A percentile compares a stretch with the other conserved stretches of the same genome.
These are phyloP conservation scores for Sander vitreus DNA, from an alignment of 2,113 vertebrate genomes.

Conservation along the genomic window DNA sequence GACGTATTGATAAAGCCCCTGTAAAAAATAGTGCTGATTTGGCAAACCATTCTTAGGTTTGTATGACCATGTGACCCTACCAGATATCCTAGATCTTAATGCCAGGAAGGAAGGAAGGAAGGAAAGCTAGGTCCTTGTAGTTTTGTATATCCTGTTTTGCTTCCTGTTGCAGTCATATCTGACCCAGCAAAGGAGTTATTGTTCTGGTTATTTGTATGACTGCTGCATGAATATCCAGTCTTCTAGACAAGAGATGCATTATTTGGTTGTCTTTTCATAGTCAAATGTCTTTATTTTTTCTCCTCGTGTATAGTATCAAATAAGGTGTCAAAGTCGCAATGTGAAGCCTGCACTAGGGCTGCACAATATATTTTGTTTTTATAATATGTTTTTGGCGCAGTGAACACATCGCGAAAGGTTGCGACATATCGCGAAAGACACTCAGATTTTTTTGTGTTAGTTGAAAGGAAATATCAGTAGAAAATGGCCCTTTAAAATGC, in stretches of 20 bases:
- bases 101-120: neutral
- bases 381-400: too few species aligned
- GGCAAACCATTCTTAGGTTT: constrained; percentile 13
- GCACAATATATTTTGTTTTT: too few species aligned
- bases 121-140: neutral
- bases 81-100: neutral
- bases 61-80: constrained; percentile 15
- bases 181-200: neutral
- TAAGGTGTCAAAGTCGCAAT: neutral
- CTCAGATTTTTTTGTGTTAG: too few species aligned
- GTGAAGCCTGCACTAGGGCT: neutral
- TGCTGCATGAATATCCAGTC: neutral
- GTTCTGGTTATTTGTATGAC: neutral
- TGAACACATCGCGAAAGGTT: too few species aligned
- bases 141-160: neutral
- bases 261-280: neutral
- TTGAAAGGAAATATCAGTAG: too few species aligned
- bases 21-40: constrained; percentile 62
- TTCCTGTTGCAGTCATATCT: neutral
- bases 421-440: too few species aligned
- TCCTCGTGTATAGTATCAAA: neutral
- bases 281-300: neutral
- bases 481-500: too few species aligned
- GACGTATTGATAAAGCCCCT: constrained; percentile 43
- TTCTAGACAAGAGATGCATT: neutral